Conservation (phyloP, 1,140 invertebrate species). For the Zaprionus africanus region DNA sequence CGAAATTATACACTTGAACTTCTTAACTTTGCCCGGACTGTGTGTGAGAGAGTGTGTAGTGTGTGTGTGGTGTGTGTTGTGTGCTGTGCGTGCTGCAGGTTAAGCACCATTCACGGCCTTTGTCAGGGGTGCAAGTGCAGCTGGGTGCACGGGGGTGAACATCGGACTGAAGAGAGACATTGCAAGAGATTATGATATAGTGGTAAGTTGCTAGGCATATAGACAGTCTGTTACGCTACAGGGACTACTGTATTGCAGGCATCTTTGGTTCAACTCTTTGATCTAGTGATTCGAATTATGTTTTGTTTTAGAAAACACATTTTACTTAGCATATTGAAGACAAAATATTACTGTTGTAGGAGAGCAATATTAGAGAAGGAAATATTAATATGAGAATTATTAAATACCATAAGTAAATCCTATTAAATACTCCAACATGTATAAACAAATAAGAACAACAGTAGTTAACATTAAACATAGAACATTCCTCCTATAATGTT, state of each 20-base stretch:
- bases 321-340: no score
- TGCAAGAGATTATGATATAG: not conserved
- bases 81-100: conserved; percentile 13
- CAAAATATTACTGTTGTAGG: no score
- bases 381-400: no score
- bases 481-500: no score
- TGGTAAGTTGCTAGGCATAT: not conserved
- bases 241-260: not conserved
- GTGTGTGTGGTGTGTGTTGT: conserved; percentile 4
- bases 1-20: conserved; percentile 81
- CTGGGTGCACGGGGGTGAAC: not conserved
- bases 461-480: no score
- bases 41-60: conserved; percentile 1
- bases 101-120: conserved; percentile 6
- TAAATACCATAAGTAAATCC: no score
- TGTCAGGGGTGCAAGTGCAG: not conserved
- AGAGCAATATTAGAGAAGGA: no score
- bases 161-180: not conserved
- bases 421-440: no score
- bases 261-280: not conserved
- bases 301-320: no score
- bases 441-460: no score
- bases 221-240: not conserved
- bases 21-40: conserved; percentile 57
- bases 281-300: no score